Evolutionary conservation across 2,797 vertebrate species (phyloP), one percentile per base, ranked within the genome.

Genomic region (Muraenolepis orangiensis): DNA sequence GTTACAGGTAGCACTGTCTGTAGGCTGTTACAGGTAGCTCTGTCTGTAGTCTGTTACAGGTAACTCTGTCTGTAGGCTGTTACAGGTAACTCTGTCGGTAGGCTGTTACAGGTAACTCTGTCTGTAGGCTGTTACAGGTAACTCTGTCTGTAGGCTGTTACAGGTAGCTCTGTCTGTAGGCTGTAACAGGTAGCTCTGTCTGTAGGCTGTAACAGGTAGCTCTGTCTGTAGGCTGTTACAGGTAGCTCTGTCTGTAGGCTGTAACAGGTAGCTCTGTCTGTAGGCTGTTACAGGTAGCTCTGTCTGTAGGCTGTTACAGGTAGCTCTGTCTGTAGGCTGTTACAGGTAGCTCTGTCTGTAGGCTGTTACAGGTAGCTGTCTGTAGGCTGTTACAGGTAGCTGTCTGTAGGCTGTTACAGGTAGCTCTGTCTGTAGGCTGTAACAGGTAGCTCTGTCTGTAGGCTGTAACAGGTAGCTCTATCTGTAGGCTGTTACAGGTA

Each of bases 121-220:
- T 3, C n/a, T n/a, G n/a, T n/a, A n/a, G 95, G 94, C 82, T 99
- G 98, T 89, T 99, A 98, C 81, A 96, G 98, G 98, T 99, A 89
- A 86, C 23, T 5, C 3, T 23, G 2, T 3, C n/a, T n/a, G n/a
- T n/a, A n/a, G 95, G 94, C 82, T 99, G 98, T 89, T 99, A 98
- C 81, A 96, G 98, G 98, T 99, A 89, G 86, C 23, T 5, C 3
- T 23, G 2, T 3, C n/a, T n/a, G n/a, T n/a, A n/a, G 95, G 94
- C 82, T 99, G 98, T 89, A 99, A 98, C 81, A 96, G 98, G 98
- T 99, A 89, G 86, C 23, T 5, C 3, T 23, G 2, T 3, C n/a
- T n/a, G n/a, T n/a, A n/a, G 95, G 94, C 82, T 99, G 98, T 89
- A 99, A 98, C 81, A 96, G 98, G 98, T 99, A 89, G 86, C 23